These are phyloP conservation scores for Dryomyza anilis DNA, from an alignment of 2,888 invertebrate species.

Conservation along the genomic window DNA sequence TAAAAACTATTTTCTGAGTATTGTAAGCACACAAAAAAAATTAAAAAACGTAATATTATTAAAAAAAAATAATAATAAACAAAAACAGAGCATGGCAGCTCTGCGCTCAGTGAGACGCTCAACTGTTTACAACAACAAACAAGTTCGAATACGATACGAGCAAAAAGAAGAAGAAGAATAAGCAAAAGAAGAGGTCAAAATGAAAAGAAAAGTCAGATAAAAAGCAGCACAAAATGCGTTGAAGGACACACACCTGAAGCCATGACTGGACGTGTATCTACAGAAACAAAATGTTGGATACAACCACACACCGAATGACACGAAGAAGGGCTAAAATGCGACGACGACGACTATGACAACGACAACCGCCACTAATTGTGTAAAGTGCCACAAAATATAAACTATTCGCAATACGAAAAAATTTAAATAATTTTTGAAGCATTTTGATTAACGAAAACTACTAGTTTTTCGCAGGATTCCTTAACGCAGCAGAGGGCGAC, in stretches of 20 bases:
- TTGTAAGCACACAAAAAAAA: too few species aligned
- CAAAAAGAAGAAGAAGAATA: too few species aligned
- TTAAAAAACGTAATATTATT: too few species aligned
- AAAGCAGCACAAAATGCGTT: not conserved
- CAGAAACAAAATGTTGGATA: not conserved
- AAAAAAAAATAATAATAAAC: too few species aligned
- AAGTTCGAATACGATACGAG: not conserved
- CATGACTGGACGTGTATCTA: not conserved
- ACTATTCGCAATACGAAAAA: too few species aligned
- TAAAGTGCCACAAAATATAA: not conserved
- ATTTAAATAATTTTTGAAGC: too few species aligned
- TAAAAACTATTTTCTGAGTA: too few species aligned
- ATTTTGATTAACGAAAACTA: not conserved
- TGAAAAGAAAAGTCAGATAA: not conserved
- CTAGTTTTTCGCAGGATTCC: not conserved
- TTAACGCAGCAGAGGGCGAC: not conserved
- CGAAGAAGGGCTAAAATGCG: not conserved
- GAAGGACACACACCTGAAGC: constrained; percentile 1
- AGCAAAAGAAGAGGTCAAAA: not conserved
- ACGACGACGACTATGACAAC: not conserved
- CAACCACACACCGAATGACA: not conserved
- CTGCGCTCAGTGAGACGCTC: too few species aligned
- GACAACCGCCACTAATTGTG: not conserved
- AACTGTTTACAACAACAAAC: not conserved
- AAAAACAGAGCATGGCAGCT: too few species aligned